phyloP scores from a whole-genome alignment of 2,888 invertebrate genomes.

The Chironomus tentans region DNA sequence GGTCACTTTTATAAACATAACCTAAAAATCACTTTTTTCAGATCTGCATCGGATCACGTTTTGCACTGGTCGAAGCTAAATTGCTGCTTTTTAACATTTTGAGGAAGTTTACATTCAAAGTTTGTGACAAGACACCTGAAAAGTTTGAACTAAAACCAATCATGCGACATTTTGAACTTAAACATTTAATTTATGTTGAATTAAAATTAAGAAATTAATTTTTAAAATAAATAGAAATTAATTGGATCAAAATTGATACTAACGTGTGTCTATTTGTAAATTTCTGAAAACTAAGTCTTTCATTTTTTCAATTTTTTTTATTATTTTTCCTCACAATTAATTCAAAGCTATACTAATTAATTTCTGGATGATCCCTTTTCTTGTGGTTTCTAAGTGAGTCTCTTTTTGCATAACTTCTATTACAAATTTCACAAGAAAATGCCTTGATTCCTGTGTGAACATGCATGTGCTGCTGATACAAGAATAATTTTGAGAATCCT shows the following conservation, averaged over 20 bases:
- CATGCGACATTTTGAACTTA: neutral
- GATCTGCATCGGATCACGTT: neutral
- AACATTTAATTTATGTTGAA: neutral
- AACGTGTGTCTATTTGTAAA: no score
- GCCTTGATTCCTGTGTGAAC: conserved; percentile 16
- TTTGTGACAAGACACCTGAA: conserved; percentile 4
- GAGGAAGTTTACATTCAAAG: neutral
- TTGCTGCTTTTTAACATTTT: neutral
- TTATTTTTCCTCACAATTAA: no score
- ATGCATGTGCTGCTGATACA: conserved; percentile 3
- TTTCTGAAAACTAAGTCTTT: no score
- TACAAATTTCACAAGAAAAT: neutral
- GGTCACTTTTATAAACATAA: no score
- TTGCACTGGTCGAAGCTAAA: conserved; percentile 9
- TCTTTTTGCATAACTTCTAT: conserved; percentile 1
- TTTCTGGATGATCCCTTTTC: neutral
- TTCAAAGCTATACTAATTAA: no score
- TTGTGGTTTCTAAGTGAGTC: conserved; percentile 14
- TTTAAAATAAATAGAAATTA: no score
- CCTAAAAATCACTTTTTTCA: no score
- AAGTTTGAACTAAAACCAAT: neutral
- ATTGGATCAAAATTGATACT: no score
- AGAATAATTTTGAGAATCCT: neutral
- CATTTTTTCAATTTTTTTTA: no score
- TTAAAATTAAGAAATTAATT: neutral